phyloP scores from a whole-genome alignment of 2,113 vertebrate genomes.

The Lontra canadensis region DNA sequence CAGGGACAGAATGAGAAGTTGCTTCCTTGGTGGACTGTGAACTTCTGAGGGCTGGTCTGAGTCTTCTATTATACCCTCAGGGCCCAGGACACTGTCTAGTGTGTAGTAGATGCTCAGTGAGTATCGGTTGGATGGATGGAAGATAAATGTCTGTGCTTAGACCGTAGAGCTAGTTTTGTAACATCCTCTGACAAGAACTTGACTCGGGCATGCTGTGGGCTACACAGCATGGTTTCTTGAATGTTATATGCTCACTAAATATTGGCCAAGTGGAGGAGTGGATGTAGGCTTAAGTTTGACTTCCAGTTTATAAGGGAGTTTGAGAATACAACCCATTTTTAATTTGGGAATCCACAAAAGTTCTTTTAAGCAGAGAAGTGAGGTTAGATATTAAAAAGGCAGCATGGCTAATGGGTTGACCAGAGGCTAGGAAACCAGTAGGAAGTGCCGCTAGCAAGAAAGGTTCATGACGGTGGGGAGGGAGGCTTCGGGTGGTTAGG shows the following conservation, averaged over 20 bases:
- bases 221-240: neutral
- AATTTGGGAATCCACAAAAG: neutral
- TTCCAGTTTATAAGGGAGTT: neutral
- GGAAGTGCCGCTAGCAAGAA: neutral
- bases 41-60: neutral
- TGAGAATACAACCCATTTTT: neutral
- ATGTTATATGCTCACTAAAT: neutral
- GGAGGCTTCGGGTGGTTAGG: rapidly evolving
- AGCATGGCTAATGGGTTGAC: neutral
- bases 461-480: neutral
- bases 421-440: neutral
- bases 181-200: neutral
- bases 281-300: neutral
- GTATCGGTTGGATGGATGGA: neutral
- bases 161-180: neutral
- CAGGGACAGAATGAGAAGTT: neutral
- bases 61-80: neutral
- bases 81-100: neutral
- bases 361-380: neutral
- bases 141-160: neutral
- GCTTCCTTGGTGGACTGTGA: neutral
- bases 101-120: no score
- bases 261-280: neutral
- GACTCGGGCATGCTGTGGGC: no score
- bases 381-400: neutral